Percentiles rank a stretch among this genome's conserved stretches.
Evolutionary conservation across 2,113 vertebrate species (phyloP).

Genomic region (Siphamia tubifer): DNA sequence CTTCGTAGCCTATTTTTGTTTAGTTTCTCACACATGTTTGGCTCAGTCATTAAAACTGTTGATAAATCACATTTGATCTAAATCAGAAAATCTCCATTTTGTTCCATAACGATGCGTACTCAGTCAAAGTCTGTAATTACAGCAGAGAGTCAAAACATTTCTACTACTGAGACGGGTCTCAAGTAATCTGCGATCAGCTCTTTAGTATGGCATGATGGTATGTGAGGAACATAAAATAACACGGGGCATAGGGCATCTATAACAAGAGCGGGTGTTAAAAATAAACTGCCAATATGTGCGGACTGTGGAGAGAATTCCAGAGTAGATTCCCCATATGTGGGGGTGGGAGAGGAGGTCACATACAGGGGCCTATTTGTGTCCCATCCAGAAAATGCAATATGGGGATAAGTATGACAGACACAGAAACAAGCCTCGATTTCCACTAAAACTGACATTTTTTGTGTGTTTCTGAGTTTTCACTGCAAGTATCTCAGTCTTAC

Average conservation of each 20-base stretch:
- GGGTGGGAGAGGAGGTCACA: conserved; percentile 56
- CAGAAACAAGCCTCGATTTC: not conserved
- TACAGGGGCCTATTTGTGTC: conserved; percentile 67
- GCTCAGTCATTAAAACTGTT: no score
- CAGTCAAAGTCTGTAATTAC: conserved; percentile 30
- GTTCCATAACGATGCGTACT: not conserved
- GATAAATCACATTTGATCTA: no score
- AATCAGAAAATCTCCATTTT: not conserved
- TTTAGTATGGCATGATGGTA: conserved; percentile 48
- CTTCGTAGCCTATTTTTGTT: no score
- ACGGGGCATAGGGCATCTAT: conserved; percentile 51
- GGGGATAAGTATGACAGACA: not conserved
- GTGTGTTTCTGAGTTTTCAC: no score
- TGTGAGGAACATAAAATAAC: conserved; percentile 61
- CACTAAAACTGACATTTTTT: not conserved
- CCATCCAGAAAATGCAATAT: conserved; percentile 28
- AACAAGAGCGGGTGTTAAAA: conserved; percentile 68
- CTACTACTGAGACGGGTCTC: conserved; percentile 7
- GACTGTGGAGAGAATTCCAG: conserved; percentile 70
- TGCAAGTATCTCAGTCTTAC: no score
- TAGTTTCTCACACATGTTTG: no score
- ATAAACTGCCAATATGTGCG: conserved; percentile 75
- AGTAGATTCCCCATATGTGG: conserved; percentile 68
- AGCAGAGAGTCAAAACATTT: not conserved
- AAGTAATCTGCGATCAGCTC: conserved; percentile 45